Evolutionary conservation across 2,113 vertebrate species (phyloP), one percentile per base, ranked within the genome.

Genomic region (Brachirus orientalis): DNA sequence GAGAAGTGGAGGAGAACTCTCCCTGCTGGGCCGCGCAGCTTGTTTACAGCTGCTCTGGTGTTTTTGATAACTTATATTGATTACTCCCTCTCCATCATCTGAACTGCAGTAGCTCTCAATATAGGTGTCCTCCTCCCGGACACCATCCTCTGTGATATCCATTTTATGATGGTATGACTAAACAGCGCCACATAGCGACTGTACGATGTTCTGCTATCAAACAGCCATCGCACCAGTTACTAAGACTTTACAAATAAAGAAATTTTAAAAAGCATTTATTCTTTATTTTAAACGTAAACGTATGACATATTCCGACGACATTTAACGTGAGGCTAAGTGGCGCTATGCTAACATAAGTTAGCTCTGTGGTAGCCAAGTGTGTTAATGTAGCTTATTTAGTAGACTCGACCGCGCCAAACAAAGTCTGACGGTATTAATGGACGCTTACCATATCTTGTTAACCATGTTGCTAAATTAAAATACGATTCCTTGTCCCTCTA

Each of bases 1-100:
- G 38, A 91, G 44, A 22, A 87, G 71, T 0, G 80, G 72, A 62
- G 86, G 83, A 45, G 85, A 88, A 16, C 36, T 16, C 0, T 68
- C 78, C 36, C 63, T n/a, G 53, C 38, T 69, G 37, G 50, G 41
- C 8, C 40, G 33, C 10, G 58, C 18, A 41, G 28, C 7, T 14
- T 22, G 6, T 35, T 64, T 60, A 8, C 45, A 17, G 10, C 33
- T 65, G 37, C 19, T 70, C 20, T 7, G 8, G 12, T 8, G 18
- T 43, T 52, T 69, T 10, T 17, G 58, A 5, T 36, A 37, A 14
- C 17, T 61, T 0, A 53, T 41, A 18, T 18, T 13, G 3, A 41
- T 16, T 8, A 40, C 61, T 22, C 36, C 52, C 46, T 72, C 80
- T 38, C 14, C 56, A 8, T 17, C 56, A 7, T 63, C 88, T 41